Base-by-base conservation (phyloP, 2,113 vertebrate genomes). In the Scartelaos histophorus region DNA sequence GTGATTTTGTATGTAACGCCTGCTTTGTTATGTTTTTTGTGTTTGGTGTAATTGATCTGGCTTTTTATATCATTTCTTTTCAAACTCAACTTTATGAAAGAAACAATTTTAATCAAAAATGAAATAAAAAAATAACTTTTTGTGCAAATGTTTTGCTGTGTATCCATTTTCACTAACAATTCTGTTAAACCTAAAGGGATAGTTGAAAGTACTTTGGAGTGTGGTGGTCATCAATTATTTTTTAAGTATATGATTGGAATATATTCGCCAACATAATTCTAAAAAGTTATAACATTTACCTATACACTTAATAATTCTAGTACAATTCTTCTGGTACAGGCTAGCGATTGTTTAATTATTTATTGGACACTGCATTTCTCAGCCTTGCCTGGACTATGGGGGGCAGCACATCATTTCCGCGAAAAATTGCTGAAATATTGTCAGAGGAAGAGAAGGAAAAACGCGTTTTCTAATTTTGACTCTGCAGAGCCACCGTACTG, bases 401-500 rank as follows among this genome's bases (percentile, higher is more conserved):
- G 34, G 61, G 61, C 61, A 64, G 61, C 17, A 64, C 61, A 43
- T n/a, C 34, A 12, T 5, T 38, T 64, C 29, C 16, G 34, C 7
- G 61, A 12, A 64, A 43, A 54, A 9, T 19, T 38, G 9, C 61
- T 19, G 34, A 9, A 34, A 25, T 15, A 34, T 34, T 61, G 58
- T 61, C 10, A 38, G 61, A 64, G 17, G 19, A 64, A 64, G 34
- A 38, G 10, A 10, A 54, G 34, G 17, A 4, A 43, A n/a, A 64
- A 86, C 69, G 88, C 78, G 76, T 85, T 91, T 19, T 43, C 5
- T 3, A 6, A 19, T 64, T 19, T 21, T 49, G 0, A 0, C 34
- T 21, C 7, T 13, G 16, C 7, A 17, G 53, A 82, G 90, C 87
- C 84, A 89, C 92, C 90, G 90, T 93, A 86, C 22, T 47, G 6